These are phyloP conservation scores for Alviniconcha marisindica DNA, from an alignment of 1,140 invertebrate species.

Conservation along the genomic window DNA sequence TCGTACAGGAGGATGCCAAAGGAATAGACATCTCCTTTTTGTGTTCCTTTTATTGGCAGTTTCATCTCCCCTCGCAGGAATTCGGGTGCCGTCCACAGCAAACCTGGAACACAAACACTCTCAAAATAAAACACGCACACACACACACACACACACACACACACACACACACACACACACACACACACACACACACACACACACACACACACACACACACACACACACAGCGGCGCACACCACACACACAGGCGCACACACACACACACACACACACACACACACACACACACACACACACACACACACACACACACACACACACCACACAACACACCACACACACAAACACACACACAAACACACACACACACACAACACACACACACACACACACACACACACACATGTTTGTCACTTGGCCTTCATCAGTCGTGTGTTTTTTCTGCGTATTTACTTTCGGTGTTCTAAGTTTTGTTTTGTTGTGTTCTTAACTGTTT, in stretches of 20 bases:
- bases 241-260: background rate
- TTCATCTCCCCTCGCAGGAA: slow-evolving; percentile 81
- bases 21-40: slow-evolving; percentile 94
- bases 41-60: slow-evolving; percentile 80
- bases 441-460: no score
- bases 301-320: no score
- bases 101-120: slow-evolving; percentile 45
- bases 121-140: background rate
- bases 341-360: no score
- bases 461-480: no score
- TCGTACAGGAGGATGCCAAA: slow-evolving; percentile 91
- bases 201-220: background rate
- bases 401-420: background rate
- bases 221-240: background rate
- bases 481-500: no score
- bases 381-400: no score
- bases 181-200: background rate
- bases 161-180: no score
- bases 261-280: slow-evolving; percentile 9
- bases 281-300: background rate
- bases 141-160: slow-evolving; percentile 16
- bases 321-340: no score
- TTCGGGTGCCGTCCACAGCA: slow-evolving; percentile 94
- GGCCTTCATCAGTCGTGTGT: no score
- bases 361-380: no score